Conservation (phyloP, 2,113 vertebrate genomes). For the Chitala chitala region DNA sequence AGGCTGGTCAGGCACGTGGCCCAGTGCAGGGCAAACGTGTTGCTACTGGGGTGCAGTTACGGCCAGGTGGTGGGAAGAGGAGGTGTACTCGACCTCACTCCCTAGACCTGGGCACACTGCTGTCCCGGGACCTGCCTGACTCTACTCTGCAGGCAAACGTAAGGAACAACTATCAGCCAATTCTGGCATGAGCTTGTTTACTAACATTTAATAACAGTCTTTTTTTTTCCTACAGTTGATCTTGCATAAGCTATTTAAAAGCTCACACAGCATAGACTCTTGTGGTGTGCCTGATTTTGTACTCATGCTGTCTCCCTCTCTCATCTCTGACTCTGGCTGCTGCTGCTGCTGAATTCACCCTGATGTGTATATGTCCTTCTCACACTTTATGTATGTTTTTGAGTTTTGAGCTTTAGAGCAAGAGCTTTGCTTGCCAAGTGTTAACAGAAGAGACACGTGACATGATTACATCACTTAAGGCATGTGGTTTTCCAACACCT, state of each 20-base stretch:
- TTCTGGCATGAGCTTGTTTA: not conserved
- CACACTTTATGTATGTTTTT: not conserved
- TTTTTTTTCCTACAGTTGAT: too few species aligned
- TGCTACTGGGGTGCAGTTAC: slow-evolving; percentile 34
- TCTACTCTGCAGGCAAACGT: slow-evolving; percentile 36
- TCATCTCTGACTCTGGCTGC: too few species aligned
- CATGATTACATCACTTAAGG: not conserved
- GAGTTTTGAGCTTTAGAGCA: not conserved
- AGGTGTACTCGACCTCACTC: slow-evolving; percentile 46
- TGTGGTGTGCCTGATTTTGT: too few species aligned
- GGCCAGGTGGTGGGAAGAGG: slow-evolving; percentile 51
- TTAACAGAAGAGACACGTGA: not conserved
- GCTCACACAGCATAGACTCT: too few species aligned
- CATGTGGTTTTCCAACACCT: not conserved
- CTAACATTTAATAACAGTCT: too few species aligned
- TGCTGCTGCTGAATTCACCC: too few species aligned
- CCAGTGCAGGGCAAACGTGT: slow-evolving; percentile 50
- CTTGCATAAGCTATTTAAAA: too few species aligned
- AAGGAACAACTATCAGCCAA: not conserved
- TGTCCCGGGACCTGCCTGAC: slow-evolving; percentile 29
- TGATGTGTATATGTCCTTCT: too few species aligned
- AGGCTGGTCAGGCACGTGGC: slow-evolving; percentile 35
- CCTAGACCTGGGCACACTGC: slow-evolving; percentile 40
- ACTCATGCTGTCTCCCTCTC: too few species aligned
- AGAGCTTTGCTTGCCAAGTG: not conserved